Percentiles rank a stretch among this genome's conserved stretches.
These are phyloP conservation scores for Platysteira castanea DNA, from an alignment of 2,113 vertebrate genomes.

Conservation along the genomic window DNA sequence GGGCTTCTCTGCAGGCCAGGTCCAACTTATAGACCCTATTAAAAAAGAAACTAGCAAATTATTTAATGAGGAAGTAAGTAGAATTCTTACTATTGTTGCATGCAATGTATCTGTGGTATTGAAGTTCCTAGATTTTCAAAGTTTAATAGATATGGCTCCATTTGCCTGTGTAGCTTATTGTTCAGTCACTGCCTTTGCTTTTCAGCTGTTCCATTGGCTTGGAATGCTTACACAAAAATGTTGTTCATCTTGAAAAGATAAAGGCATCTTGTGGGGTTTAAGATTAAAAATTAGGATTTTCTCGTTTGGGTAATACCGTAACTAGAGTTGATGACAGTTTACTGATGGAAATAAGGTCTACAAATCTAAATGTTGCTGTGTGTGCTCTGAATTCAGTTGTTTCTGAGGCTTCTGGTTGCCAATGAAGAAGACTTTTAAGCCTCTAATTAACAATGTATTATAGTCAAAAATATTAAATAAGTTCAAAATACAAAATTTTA, in stretches of 20 bases:
- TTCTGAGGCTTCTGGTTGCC: background rate
- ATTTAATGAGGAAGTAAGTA: conserved; percentile 99
- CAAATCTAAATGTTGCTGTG: background rate
- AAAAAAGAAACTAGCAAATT: conserved; percentile 99
- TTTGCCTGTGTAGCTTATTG: background rate
- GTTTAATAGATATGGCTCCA: background rate
- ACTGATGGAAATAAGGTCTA: background rate
- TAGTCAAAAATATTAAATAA: background rate
- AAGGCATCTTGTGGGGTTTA: background rate
- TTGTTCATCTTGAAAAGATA: background rate
- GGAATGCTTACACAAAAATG: background rate
- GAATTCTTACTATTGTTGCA: conserved; percentile 41
- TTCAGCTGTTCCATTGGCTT: background rate
- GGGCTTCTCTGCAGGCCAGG: conserved; percentile 98
- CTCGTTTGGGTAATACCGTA: background rate
- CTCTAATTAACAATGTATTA: background rate
- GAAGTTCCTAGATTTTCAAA: background rate
- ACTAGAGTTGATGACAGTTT: background rate
- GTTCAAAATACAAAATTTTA: background rate
- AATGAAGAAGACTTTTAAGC: background rate
- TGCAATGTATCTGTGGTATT: background rate
- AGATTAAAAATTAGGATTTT: background rate
- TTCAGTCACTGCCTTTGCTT: background rate
- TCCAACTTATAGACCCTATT: conserved; percentile 98
- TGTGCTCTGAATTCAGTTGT: background rate